Conservation (phyloP, 2,888 invertebrate genomes). For the Pocota personata region DNA sequence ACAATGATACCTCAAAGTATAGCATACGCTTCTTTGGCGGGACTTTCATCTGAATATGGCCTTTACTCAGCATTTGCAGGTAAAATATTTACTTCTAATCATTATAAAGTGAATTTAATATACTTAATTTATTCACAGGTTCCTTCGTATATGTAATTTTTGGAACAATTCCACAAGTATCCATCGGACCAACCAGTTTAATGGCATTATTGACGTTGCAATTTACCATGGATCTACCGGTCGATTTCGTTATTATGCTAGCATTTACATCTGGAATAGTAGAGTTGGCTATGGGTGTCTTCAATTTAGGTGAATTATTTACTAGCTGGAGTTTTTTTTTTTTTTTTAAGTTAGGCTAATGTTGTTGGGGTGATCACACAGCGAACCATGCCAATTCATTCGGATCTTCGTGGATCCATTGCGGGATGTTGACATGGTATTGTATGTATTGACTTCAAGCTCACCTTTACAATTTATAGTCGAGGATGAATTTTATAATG, state of each 20-base stretch:
- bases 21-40: constrained; percentile 94
- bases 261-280: constrained; percentile 91
- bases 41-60: constrained; percentile 94
- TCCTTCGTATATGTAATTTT: constrained; percentile 93
- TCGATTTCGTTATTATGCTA: constrained; percentile 89
- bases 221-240: constrained; percentile 87
- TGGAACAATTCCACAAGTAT: constrained; percentile 93
- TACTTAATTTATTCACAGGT: constrained; percentile 82
- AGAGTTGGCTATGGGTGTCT: constrained; percentile 90
- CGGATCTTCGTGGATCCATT: too few relatives aligned
- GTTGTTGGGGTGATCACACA: too few relatives aligned
- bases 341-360: too few relatives aligned
- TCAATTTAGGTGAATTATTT: constrained; percentile 91
- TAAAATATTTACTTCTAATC: constrained; percentile 75
- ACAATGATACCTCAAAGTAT: constrained; percentile 97
- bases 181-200: constrained; percentile 96
- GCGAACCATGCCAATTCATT: too few relatives aligned
- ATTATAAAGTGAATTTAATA: background rate
- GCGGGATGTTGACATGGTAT: too few relatives aligned
- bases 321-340: too few relatives aligned
- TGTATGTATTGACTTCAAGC: too few relatives aligned
- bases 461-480: too few relatives aligned
- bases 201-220: constrained; percentile 94
- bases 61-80: constrained; percentile 96
- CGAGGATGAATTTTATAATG: too few relatives aligned